Percentiles rank a stretch among this genome's conserved stretches.
Conservation (phyloP, 2,888 invertebrate genomes). For the Netelia virgata region DNA sequence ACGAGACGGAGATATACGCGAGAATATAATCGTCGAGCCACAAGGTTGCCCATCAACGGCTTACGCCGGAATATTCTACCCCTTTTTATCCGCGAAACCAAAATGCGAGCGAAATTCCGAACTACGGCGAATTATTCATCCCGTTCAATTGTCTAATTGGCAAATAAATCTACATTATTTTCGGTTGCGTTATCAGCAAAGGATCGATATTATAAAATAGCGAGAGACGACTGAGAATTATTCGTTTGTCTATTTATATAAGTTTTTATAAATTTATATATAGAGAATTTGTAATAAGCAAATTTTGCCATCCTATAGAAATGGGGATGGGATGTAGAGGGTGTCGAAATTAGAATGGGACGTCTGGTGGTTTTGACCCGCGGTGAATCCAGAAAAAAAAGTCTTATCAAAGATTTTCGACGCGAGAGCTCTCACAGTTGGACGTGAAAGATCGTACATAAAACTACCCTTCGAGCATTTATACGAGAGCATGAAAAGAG, state of each 20-base stretch:
- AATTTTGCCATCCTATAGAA: background rate
- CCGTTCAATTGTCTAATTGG: constrained; percentile 82
- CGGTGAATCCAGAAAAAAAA: background rate
- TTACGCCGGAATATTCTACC: background rate
- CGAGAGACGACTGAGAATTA: background rate
- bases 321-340: background rate
- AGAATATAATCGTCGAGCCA: background rate
- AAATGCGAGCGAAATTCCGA: constrained; percentile 33
- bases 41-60: background rate
- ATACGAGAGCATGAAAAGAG: background rate
- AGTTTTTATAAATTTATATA: no score
- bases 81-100: constrained; percentile 56
- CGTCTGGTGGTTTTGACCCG: background rate
- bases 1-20: background rate
- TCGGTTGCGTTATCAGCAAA: constrained; percentile 66
- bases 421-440: background rate
- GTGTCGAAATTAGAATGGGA: no score
- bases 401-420: background rate
- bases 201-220: constrained; percentile 36
- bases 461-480: background rate
- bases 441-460: background rate
- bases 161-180: constrained; percentile 83
- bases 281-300: background rate
- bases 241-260: no score
- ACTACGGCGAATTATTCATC: constrained; percentile 65